These are phyloP conservation scores for Pterostichus madidus DNA, from an alignment of 2,888 invertebrate genomes.

Conservation along the genomic window DNA sequence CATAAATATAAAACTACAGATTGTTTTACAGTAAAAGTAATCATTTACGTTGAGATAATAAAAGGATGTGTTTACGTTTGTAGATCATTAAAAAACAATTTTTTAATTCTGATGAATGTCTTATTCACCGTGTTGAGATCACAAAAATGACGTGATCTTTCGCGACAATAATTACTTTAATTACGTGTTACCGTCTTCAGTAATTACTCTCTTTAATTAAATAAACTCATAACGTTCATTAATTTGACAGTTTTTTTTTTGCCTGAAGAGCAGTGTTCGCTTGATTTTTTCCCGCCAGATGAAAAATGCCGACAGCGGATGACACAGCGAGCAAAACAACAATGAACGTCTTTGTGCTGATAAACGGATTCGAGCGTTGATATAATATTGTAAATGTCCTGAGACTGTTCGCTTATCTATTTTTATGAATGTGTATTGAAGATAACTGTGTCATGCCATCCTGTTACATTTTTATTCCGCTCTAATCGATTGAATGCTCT, in stretches of 20 bases:
- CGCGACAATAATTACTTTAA: conserved; percentile 44
- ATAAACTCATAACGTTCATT: conserved; percentile 54
- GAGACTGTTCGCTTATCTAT: conserved; percentile 52
- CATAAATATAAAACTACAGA: background rate
- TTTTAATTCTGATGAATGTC: conserved; percentile 29
- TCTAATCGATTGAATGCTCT: conserved; percentile 42
- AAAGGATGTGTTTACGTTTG: background rate
- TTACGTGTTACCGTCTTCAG: conserved; percentile 47
- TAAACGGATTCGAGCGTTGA: conserved; percentile 45
- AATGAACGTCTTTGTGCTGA: conserved; percentile 55
- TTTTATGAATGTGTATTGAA: conserved; percentile 51
- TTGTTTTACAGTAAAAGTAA: background rate
- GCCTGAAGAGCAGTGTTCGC: conserved; percentile 24
- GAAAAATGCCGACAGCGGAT: conserved; percentile 54
- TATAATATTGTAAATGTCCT: conserved; percentile 52
- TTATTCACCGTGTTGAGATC: conserved; percentile 23
- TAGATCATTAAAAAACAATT: background rate
- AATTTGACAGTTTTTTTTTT: conserved; percentile 57
- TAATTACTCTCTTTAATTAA: conserved; percentile 48
- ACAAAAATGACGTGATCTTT: conserved; percentile 48
- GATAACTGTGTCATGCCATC: conserved; percentile 54
- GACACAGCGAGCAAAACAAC: conserved; percentile 47
- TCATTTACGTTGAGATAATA: background rate
- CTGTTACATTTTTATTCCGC: conserved; percentile 46
- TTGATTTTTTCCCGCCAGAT: conserved; percentile 50